Percentiles rank a stretch among this genome's conserved stretches.
Evolutionary conservation across 2,797 vertebrate genomes (phyloP).

Genomic region (Petrocephalus schoutedeni): DNA sequence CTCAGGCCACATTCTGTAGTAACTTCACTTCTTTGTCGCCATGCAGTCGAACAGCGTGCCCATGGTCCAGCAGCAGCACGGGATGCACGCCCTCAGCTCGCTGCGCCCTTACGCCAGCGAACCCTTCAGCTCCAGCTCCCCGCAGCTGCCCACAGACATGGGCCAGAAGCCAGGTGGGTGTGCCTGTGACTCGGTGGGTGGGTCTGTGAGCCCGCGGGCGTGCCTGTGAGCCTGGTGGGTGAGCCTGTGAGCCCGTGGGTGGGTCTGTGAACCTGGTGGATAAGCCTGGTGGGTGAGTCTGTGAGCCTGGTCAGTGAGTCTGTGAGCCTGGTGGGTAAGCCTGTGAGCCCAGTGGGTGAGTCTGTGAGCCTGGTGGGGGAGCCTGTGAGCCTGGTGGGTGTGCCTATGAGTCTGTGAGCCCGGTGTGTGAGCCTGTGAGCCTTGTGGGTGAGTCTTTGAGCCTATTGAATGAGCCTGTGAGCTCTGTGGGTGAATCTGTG

Average conservation of each 20-base stretch:
- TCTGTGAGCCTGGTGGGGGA: neutral
- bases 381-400: too few relatives aligned
- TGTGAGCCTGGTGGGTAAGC: conserved; percentile 69
- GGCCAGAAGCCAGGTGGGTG: conserved; percentile 89
- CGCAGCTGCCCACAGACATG: conserved; percentile 86
- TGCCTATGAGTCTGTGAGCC: neutral
- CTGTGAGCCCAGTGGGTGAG: conserved; percentile 26
- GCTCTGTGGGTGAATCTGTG: too few relatives aligned
- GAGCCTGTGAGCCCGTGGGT: too few relatives aligned
- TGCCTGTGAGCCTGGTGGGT: conserved; percentile 69
- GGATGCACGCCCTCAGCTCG: conserved; percentile 84
- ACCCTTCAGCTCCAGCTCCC: conserved; percentile 83
- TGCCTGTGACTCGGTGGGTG: conserved; percentile 21
- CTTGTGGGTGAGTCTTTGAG: conserved; percentile 61
- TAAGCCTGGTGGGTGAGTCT: conserved; percentile 27
- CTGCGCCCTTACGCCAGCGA: conserved; percentile 91
- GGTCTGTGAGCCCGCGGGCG: neutral
- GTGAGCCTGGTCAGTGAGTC: neutral
- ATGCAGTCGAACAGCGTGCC: conserved; percentile 94
- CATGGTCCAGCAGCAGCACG: conserved; percentile 88
- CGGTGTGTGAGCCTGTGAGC: conserved; percentile 42
- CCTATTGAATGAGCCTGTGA: conserved; percentile 24
- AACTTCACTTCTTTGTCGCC: neutral
- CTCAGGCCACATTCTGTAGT: neutral
- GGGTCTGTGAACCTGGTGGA: conserved; percentile 61